Base-by-base conservation (phyloP, 2,113 vertebrate genomes). In the Suncus etruscus region DNA sequence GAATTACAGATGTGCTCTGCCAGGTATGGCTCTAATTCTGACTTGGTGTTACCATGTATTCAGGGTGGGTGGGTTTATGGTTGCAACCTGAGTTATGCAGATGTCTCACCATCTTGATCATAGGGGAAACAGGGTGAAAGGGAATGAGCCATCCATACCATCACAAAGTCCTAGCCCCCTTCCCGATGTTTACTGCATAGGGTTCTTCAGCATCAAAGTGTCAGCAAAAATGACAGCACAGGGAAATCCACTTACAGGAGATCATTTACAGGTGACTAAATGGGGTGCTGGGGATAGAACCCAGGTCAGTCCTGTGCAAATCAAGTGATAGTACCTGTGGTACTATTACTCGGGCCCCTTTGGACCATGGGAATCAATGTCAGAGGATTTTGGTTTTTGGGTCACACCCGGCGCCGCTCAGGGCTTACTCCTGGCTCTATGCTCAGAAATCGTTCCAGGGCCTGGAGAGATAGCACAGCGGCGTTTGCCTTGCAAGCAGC, bases 201-300 rank as follows among this genome's bases (percentile, higher is more conserved):
- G 68, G 18, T 70, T 47, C 4, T 9, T 8, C 70, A 45, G 70
- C 32, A 45, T 39, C 18, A 73, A n/a, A 24, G 18, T 18, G 2
- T 27, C 11, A 50, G 24, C 48, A 7, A 25, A 22, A 47, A 6
- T 14, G 15, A 22, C 0, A 1, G 29, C 0, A 0, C 3, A n/a
- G 91, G 39, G 45, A 6, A 48, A 15, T 25, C 77, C 66, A 18
- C 14, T 63, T 48, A n/a, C 0, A 47, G 76, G 76, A 70, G n/a
- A n/a, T 11, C 25, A 39, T 5, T 39, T 39, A 39, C 39, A 39
- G 3, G 5, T 39, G 39, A 39, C 39, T 39, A 39, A 3, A 39
- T 39, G 39, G 5, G 54, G 9, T 54, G 54, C 54, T 54, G 54
- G 54, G 54, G 11, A 54, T 65, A 4, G 24, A 65, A 27, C 54